Evolutionary conservation across 30 jellyfish, hydroid and myxozoan genomes (phyloP), one percentile per base, ranked within the genome.

Genomic region (Aurelia aurita complex sp. Pacific): DNA sequence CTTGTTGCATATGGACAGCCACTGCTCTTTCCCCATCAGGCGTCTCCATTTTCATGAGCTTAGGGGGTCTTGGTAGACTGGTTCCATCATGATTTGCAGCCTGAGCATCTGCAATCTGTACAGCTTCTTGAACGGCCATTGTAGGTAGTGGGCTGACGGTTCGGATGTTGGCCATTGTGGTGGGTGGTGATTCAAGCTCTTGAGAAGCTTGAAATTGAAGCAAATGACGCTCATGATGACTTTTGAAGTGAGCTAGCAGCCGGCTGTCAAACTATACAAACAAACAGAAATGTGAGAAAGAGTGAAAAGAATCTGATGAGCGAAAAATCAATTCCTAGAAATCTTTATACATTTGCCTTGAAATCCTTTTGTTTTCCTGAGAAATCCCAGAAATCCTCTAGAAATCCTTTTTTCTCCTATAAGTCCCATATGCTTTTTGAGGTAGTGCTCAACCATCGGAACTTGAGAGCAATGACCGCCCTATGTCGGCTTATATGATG

Each of bases 121-220:
- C 82, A 1, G 82, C 87, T 52, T 84, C 93, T 65, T 84, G 93
- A 11, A 84, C 93, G 3, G 93, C 93, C 93, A 84, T 84, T 8
- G 93, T 84, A 23, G 93, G 93, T 69, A 84, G 64, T 14, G 93
- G 93, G 64, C 93, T 84, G 23, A 84, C 93, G 1, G 93, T 64
- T 64, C 93, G 76, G 57, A 84, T 74, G 82, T 66, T 63, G n/a
- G 87, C 84, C 90, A 81, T 77, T 19, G 93, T 73, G 18, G 87
- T 63, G 54, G 75, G 35, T n/a, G 87, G 87, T 4, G 93, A 61
- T 11, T 63, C 87, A 52, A 74, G 46, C 12, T 77, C 87, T 35
- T 84, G 93, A 70, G 57, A 51, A 23, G 80, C 67, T 73, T 84
- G 93, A 38, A 73, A 84, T 69, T 84, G 93, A 43, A 74, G 78